phyloP scores from a whole-genome alignment of 2,888 invertebrate species.

The Vanessa cardui region DNA sequence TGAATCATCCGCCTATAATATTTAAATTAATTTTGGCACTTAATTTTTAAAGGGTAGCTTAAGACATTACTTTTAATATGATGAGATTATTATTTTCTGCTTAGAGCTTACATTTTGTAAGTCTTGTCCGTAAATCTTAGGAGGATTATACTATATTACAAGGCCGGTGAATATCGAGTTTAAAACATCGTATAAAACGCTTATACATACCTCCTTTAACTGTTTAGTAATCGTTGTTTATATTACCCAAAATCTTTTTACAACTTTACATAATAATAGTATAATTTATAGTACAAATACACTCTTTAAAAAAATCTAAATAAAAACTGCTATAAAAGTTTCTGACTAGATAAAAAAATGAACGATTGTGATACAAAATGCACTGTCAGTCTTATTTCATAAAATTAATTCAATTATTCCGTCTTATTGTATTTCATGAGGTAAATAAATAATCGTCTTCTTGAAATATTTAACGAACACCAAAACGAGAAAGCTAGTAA shows the following conservation, averaged over 20 bases:
- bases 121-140: slow-evolving; percentile 12
- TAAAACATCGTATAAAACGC: slow-evolving; percentile 56
- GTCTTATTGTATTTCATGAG: slow-evolving; percentile 19
- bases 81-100: slow-evolving; percentile 12
- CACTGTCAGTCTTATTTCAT: slow-evolving; percentile 38
- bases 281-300: slow-evolving; percentile 19
- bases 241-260: slow-evolving; percentile 56
- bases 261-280: slow-evolving; percentile 52
- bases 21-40: background rate
- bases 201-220: slow-evolving; percentile 49
- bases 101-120: slow-evolving; percentile 17
- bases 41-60: background rate
- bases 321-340: slow-evolving; percentile 39
- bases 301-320: slow-evolving; percentile 33
- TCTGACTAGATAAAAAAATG: slow-evolving; percentile 46
- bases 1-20: too few species aligned
- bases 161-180: slow-evolving; percentile 23
- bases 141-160: slow-evolving; percentile 24
- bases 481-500: slow-evolving; percentile 13
- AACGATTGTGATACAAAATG: slow-evolving; percentile 24
- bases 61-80: too few species aligned
- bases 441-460: slow-evolving; percentile 7
- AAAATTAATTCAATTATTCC: slow-evolving; percentile 23
- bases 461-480: background rate
- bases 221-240: slow-evolving; percentile 60